Evolutionary conservation across 2,113 vertebrate species (phyloP), one percentile per base, ranked within the genome.

Genomic region (Noturus placidus): DNA sequence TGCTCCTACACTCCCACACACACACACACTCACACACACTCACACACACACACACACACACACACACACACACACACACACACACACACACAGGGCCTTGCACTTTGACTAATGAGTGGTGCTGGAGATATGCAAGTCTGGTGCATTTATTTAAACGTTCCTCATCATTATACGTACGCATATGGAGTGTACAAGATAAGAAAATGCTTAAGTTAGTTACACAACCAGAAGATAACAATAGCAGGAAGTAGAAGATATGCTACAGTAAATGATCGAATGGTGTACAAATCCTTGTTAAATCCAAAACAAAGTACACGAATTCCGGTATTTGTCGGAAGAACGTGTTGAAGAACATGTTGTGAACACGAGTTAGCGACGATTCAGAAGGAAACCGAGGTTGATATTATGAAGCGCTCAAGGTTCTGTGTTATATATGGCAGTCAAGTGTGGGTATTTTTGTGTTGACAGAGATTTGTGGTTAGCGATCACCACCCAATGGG

Each of bases 21-120:
- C n/a, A n/a, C 57, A 35, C 14, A 15, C n/a, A 56, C 9, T 2
- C 42, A 78, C 46, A 15, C 57, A 59, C 4, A 2, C 4, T 42
- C 25, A 52, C 38, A 38, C n/a, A n/a, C n/a, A n/a, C n/a, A n/a
- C n/a, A n/a, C n/a, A n/a, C n/a, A n/a, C n/a, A 3, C 35, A n/a
- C 81, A 46, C 59, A 38, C 38, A 67, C 59, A 67, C 35, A 63
- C 46, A 14, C 33, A 42, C 33, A 74, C 70, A 20, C 57, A 1
- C 72, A 46, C 38, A 52, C n/a, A 80, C 13, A 63, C 81, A 50
- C 6, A 17, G 59, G n/a, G 61, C 81, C 25, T 65, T 67, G 59
- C 81, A 83, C 59, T 65, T 65, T 83, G 81, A n/a, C 57, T 65
- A 65, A 46, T 83, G 59, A 83, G 50, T 63, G 38, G 59, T 83